These are phyloP conservation scores for Centropyge bicolor DNA, from an alignment of 2,797 vertebrate species.

Conservation along the genomic window DNA sequence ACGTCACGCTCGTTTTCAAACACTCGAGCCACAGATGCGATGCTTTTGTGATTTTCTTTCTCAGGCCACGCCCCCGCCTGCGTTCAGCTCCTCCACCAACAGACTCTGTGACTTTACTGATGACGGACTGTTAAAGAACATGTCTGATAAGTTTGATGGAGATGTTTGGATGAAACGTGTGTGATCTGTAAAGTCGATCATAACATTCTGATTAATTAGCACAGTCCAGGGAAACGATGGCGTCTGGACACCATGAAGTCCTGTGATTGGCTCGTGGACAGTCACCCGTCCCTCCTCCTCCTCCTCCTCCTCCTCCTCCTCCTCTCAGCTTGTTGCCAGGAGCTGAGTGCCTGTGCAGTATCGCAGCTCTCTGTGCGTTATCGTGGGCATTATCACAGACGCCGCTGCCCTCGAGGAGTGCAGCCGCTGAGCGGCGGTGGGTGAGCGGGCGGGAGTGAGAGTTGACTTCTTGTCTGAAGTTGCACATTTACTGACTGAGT, in stretches of 20 bases:
- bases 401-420: not conserved
- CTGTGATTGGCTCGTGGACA: constrained; percentile 23
- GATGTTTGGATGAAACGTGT: constrained; percentile 15
- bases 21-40: too few relatives aligned
- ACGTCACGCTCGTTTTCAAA: not conserved
- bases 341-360: constrained; percentile 5
- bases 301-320: constrained; percentile 26
- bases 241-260: constrained; percentile 9
- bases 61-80: not conserved
- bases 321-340: constrained; percentile 24
- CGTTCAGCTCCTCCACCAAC: not conserved
- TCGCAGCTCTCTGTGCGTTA: not conserved
- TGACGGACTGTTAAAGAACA: not conserved
- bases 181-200: constrained; percentile 19
- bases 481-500: constrained; percentile 13
- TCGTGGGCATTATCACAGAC: not conserved
- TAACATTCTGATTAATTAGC: constrained; percentile 29
- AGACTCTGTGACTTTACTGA: not conserved
- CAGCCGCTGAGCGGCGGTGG: not conserved
- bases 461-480: constrained; percentile 11
- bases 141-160: not conserved
- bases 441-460: not conserved
- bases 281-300: constrained; percentile 26
- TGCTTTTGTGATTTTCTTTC: too few relatives aligned
- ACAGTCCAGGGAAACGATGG: constrained; percentile 9